These are phyloP conservation scores for Euleptes europaea DNA, from an alignment of 2,113 vertebrate genomes.

Conservation along the genomic window DNA sequence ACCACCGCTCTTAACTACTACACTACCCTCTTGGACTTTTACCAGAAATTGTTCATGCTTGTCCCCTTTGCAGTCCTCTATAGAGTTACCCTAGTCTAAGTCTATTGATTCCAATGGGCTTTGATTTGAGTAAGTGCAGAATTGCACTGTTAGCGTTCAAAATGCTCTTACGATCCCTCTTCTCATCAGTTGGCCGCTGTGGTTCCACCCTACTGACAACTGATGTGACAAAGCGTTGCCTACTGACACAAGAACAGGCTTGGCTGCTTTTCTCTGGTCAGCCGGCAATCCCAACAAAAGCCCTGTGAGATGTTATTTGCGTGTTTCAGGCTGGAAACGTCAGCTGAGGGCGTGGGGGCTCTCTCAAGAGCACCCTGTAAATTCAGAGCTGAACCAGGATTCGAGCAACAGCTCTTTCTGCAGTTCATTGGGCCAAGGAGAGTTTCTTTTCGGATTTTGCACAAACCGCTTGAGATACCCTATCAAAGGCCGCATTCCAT, in stretches of 20 bases:
- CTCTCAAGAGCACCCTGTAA: background rate
- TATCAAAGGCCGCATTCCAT: background rate
- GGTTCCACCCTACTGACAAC: background rate
- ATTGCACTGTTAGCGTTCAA: background rate
- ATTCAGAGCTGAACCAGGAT: constrained; percentile 4
- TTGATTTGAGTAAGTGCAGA: too few relatives aligned
- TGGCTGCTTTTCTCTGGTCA: background rate
- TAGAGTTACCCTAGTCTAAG: too few relatives aligned
- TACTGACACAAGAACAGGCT: background rate
- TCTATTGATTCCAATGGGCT: too few relatives aligned
- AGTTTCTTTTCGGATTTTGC: background rate
- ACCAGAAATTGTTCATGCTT: background rate
- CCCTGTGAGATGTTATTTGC: background rate
- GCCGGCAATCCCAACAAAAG: background rate
- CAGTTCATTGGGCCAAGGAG: background rate
- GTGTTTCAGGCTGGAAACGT: background rate
- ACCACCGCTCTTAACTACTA: too few relatives aligned
- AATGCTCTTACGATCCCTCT: background rate
- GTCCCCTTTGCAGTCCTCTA: background rate
- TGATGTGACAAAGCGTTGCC: background rate
- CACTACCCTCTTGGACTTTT: too few relatives aligned
- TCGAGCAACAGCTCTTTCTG: background rate
- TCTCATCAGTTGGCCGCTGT: background rate
- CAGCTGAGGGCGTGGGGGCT: background rate
- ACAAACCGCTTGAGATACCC: background rate